These are phyloP conservation scores for Yponomeuta malinellus DNA, from an alignment of 2,888 invertebrate species.

Conservation along the genomic window DNA sequence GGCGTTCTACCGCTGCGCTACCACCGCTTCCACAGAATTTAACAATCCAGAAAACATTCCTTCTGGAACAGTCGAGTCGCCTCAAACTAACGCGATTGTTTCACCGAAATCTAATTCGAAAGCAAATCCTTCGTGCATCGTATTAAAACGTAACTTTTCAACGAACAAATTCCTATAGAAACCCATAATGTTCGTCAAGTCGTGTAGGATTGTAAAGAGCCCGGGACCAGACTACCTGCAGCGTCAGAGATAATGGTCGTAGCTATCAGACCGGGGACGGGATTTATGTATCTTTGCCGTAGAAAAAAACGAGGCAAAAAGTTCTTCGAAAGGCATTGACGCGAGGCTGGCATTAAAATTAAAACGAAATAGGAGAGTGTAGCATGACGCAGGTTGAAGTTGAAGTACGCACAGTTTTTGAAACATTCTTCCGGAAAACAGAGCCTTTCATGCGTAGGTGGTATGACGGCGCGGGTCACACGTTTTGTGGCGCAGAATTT, in stretches of 20 bases:
- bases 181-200: slow-evolving; percentile 6
- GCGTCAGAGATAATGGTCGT: slow-evolving; percentile 10
- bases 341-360: slow-evolving; percentile 9
- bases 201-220: background rate
- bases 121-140: background rate
- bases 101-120: background rate
- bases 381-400: too few species aligned
- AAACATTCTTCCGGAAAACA: too few species aligned
- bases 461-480: too few species aligned
- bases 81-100: background rate
- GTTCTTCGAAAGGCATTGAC: slow-evolving; percentile 10
- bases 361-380: background rate
- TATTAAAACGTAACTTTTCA: background rate
- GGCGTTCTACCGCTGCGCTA: too few species aligned
- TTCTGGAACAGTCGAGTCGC: too few species aligned
- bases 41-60: too few species aligned
- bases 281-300: slow-evolving; percentile 14
- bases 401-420: too few species aligned
- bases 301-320: slow-evolving; percentile 10
- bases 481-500: too few species aligned
- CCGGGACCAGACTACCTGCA: slow-evolving; percentile 14
- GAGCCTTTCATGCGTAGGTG: too few species aligned
- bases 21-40: too few species aligned
- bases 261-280: slow-evolving; percentile 10
- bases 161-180: background rate